Conservation (phyloP, 2,797 vertebrate species). For the Ataeniobius toweri region DNA sequence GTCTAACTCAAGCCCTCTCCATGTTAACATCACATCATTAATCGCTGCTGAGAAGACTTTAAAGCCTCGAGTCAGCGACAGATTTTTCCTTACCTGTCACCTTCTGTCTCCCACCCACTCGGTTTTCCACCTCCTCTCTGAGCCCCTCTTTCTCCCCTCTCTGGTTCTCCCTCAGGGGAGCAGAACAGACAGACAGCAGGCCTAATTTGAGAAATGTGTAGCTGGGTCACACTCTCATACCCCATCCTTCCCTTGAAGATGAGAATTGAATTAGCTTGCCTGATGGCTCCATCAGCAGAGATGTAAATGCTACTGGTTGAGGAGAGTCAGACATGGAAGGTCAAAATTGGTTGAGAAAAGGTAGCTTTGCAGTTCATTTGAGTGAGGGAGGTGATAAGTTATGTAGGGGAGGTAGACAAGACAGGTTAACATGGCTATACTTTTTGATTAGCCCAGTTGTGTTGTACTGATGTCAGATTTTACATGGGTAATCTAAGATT, state of each 20-base stretch:
- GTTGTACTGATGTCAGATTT: slow-evolving; percentile 16
- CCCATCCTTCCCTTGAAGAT: slow-evolving; percentile 26
- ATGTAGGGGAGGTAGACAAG: slow-evolving; percentile 28
- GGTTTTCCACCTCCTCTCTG: slow-evolving; percentile 26
- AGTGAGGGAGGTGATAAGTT: slow-evolving; percentile 40
- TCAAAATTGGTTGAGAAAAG: slow-evolving; percentile 51
- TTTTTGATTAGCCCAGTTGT: slow-evolving; percentile 51
- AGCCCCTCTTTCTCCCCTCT: slow-evolving; percentile 21
- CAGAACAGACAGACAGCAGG: slow-evolving; percentile 59
- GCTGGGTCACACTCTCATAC: slow-evolving; percentile 60
- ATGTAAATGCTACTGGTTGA: slow-evolving; percentile 70
- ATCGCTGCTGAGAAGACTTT: slow-evolving; percentile 47
- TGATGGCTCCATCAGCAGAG: slow-evolving; percentile 71
- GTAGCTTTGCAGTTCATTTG: slow-evolving; percentile 33
- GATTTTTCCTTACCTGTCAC: slow-evolving; percentile 47
- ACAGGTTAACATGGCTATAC: slow-evolving; percentile 32
- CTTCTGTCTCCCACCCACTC: slow-evolving; percentile 35
- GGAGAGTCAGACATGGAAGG: slow-evolving; percentile 61
- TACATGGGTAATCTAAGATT: slow-evolving; percentile 6
- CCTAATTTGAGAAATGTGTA: slow-evolving; percentile 74
- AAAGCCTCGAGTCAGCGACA: slow-evolving; percentile 27
- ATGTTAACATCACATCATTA: slow-evolving; percentile 58
- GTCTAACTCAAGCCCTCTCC: slow-evolving; percentile 44
- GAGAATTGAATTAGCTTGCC: slow-evolving; percentile 77
- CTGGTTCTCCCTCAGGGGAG: slow-evolving; percentile 40